Percentiles rank a stretch among this genome's conserved stretches.
These are phyloP conservation scores for Uloborus diversus DNA, from an alignment of 1,140 invertebrate species.

Conservation along the genomic window DNA sequence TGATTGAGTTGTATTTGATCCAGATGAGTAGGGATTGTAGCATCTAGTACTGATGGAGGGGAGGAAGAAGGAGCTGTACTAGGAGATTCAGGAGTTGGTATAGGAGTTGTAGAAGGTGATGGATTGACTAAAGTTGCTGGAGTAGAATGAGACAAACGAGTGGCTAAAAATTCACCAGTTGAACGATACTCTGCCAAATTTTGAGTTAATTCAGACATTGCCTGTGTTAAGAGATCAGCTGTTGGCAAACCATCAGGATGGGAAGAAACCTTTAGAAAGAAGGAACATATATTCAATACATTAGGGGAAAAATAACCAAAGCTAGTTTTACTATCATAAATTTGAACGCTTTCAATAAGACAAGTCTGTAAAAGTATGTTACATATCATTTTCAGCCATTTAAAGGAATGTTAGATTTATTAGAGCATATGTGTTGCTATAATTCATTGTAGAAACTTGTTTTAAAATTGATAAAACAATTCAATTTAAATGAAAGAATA, in stretches of 20 bases:
- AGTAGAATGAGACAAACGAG: constrained; percentile 56
- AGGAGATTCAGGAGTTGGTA: constrained; percentile 45
- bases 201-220: constrained; percentile 67
- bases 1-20: constrained; percentile 64
- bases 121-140: constrained; percentile 60
- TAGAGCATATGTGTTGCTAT: too few species aligned
- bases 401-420: too few species aligned
- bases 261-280: constrained; percentile 24
- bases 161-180: constrained; percentile 52
- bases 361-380: neutral
- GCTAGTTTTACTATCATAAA: neutral
- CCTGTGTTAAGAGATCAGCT: constrained; percentile 66
- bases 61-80: constrained; percentile 58
- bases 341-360: neutral
- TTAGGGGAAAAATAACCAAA: too few species aligned
- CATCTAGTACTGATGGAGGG: constrained; percentile 53
- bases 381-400: too few species aligned
- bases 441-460: too few species aligned
- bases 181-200: constrained; percentile 62
- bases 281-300: too few species aligned
- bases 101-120: constrained; percentile 56
- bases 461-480: too few species aligned
- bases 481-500: too few species aligned
- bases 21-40: constrained; percentile 43
- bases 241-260: constrained; percentile 60